phyloP scores from a whole-genome alignment of 2,888 invertebrate species.

The Drosophila multiciliata region DNA sequence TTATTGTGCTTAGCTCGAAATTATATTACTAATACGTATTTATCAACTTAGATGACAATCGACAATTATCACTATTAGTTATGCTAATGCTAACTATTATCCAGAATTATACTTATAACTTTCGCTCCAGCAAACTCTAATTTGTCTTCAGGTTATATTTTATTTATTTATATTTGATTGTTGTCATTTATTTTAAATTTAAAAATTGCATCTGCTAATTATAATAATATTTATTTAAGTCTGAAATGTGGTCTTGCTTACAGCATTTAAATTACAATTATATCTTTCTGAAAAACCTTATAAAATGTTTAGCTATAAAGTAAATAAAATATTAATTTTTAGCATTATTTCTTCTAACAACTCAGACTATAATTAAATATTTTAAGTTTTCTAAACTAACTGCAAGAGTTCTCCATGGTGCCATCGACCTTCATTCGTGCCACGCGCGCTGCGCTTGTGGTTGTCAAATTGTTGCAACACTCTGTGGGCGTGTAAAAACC shows the following conservation, averaged over 20 bases:
- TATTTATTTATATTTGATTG: background rate
- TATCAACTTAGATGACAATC: background rate
- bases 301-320: background rate
- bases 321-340: background rate
- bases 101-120: background rate
- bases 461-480: constrained; percentile 6
- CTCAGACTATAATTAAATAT: background rate
- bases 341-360: background rate
- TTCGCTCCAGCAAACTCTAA: background rate
- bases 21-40: constrained; percentile 9
- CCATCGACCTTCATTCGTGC: background rate
- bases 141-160: background rate
- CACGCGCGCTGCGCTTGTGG: background rate
- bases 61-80: background rate
- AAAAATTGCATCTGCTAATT: too few species aligned
- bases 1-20: constrained; percentile 24
- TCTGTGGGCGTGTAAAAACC: background rate
- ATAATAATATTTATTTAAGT: too few species aligned
- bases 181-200: background rate
- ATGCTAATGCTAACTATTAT: background rate
- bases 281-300: background rate
- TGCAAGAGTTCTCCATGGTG: background rate
- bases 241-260: too few species aligned
- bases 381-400: background rate
- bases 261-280: background rate